Percentiles rank a stretch among this genome's conserved stretches.
phyloP scores from a whole-genome alignment of 2,113 vertebrate genomes.

The Indri indri region DNA sequence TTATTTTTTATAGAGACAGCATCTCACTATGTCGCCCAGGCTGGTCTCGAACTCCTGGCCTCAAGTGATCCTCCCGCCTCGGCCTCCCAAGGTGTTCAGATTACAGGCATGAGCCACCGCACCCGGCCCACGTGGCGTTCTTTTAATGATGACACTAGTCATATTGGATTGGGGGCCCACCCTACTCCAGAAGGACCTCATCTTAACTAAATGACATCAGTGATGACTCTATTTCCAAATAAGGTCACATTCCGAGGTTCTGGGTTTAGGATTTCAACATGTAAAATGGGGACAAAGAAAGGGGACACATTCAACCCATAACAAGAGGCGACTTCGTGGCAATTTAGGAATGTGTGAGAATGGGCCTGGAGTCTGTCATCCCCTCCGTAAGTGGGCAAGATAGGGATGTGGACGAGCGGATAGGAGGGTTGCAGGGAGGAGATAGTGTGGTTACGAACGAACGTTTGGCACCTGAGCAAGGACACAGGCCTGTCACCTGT shows the following conservation, averaged over 20 bases:
- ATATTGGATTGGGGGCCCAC: neutral
- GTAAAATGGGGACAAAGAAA: neutral
- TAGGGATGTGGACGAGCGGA: accelerated
- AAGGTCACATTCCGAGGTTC: neutral
- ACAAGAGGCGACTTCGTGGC: too few relatives aligned
- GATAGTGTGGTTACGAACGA: accelerated
- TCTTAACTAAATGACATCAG: neutral
- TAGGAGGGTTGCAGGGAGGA: neutral
- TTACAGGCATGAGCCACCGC: too few relatives aligned
- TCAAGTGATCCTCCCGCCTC: too few relatives aligned
- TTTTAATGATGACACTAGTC: neutral
- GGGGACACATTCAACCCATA: neutral
- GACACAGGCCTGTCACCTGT: neutral
- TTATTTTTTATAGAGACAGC: too few relatives aligned
- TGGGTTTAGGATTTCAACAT: neutral
- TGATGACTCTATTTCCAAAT: neutral
- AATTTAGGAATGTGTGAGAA: neutral
- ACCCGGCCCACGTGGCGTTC: accelerated
- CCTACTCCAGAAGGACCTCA: neutral
- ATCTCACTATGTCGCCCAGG: too few relatives aligned
- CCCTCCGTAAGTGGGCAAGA: neutral
- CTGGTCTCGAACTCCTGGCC: too few relatives aligned
- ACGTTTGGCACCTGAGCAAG: accelerated
- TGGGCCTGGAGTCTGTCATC: neutral
- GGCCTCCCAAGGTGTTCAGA: too few relatives aligned